Conservation (phyloP, 2,113 vertebrate genomes). For the Vidua chalybeata region DNA sequence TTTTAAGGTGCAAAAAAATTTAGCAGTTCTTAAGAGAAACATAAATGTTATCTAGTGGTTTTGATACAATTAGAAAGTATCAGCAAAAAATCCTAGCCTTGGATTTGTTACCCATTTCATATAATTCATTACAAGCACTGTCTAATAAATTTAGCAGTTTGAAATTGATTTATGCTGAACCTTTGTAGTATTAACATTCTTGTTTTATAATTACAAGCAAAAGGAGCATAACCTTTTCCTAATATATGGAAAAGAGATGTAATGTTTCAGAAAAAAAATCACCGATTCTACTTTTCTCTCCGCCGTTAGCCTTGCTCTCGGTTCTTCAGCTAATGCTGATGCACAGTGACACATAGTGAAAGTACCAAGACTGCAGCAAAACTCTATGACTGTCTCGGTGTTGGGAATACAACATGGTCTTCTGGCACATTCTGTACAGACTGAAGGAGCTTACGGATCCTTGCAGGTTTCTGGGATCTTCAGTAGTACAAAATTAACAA, state of each 20-base stretch:
- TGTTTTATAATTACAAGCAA: slow-evolving; percentile 54
- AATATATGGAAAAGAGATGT: slow-evolving; percentile 49
- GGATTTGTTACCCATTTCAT: slow-evolving; percentile 38
- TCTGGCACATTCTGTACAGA: not conserved
- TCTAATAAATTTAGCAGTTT: slow-evolving; percentile 48
- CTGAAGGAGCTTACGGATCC: not conserved
- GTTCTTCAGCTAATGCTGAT: slow-evolving; percentile 56
- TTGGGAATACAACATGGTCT: not conserved
- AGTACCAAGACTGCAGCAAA: slow-evolving; percentile 45
- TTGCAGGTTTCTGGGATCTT: slow-evolving; percentile 8
- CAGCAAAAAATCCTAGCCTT: slow-evolving; percentile 31
- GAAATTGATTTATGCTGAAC: slow-evolving; percentile 64
- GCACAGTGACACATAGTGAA: slow-evolving; percentile 41
- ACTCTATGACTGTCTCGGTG: not conserved
- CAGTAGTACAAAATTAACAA: not conserved
- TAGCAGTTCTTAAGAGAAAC: slow-evolving; percentile 56
- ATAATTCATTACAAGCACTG: slow-evolving; percentile 44
- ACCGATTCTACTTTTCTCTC: not conserved
- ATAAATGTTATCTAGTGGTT: slow-evolving; percentile 34
- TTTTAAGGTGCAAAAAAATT: slow-evolving; percentile 52
- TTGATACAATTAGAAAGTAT: slow-evolving; percentile 49
- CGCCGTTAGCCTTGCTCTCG: slow-evolving; percentile 48
- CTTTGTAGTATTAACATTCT: slow-evolving; percentile 64
- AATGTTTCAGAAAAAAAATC: slow-evolving; percentile 56
- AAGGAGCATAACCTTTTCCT: slow-evolving; percentile 66